These are phyloP conservation scores for Acestrorhynchus altus DNA, from an alignment of 2,797 vertebrate genomes.

Conservation along the genomic window DNA sequence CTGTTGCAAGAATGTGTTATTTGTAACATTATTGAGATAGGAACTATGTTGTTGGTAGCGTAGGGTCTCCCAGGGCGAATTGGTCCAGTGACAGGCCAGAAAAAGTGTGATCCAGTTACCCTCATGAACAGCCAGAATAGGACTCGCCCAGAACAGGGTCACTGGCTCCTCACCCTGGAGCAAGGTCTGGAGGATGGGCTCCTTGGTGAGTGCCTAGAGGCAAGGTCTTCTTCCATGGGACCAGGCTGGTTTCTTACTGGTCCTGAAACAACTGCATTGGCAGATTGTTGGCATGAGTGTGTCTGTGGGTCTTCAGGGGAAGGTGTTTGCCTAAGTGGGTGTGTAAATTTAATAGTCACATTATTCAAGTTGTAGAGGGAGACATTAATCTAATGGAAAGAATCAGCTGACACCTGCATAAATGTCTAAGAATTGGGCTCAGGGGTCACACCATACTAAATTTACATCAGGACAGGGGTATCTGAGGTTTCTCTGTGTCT, in stretches of 20 bases:
- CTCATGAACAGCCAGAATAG: too few species aligned
- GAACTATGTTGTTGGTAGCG: too few species aligned
- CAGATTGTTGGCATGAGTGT: not conserved
- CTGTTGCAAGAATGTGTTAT: too few species aligned
- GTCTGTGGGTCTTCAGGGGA: slow-evolving; percentile 5
- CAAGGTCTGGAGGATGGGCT: too few species aligned
- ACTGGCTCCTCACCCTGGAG: too few species aligned
- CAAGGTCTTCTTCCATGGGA: too few species aligned
- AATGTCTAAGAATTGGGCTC: not conserved
- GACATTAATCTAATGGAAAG: not conserved
- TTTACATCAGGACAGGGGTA: not conserved
- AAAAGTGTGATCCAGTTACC: too few species aligned
- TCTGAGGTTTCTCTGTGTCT: not conserved
- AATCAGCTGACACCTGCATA: not conserved
- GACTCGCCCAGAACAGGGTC: too few species aligned
- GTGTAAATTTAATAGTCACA: not conserved
- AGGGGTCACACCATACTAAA: not conserved
- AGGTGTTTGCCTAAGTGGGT: slow-evolving; percentile 3
- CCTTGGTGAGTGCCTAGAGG: too few species aligned
- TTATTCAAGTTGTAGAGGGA: not conserved
- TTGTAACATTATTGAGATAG: too few species aligned
- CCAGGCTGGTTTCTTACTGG: slow-evolving; percentile 3
- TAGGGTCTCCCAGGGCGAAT: too few species aligned
- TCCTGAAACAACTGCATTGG: not conserved
- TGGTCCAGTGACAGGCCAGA: too few species aligned